phyloP scores from a whole-genome alignment of 1,140 invertebrate genomes.

The Metopolophium dirhodum region DNA sequence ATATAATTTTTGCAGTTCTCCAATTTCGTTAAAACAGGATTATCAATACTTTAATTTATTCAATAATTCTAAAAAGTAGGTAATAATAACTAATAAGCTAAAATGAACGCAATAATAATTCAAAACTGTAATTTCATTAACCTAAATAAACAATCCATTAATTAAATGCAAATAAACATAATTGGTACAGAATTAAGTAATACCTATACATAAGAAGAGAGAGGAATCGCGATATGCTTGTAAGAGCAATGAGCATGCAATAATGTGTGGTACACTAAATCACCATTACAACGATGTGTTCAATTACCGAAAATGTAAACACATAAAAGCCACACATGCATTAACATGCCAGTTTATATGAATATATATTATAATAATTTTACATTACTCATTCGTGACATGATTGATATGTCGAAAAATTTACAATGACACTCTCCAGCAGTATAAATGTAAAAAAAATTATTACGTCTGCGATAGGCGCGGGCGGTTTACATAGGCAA shows the following conservation, averaged over 20 bases:
- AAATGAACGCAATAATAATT: not conserved
- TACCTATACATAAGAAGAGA: not conserved
- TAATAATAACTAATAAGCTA: not conserved
- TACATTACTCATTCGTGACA: not conserved
- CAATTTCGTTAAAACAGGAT: not conserved
- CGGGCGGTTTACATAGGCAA: not conserved
- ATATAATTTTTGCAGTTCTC: not conserved
- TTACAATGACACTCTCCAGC: too few relatives aligned
- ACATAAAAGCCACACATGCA: not conserved
- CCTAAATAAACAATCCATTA: constrained; percentile 3
- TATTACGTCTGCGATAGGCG: not conserved
- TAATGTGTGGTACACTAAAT: not conserved
- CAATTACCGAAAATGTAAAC: constrained; percentile 2
- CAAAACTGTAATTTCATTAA: not conserved
- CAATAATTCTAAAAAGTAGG: not conserved
- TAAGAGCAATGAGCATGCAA: not conserved
- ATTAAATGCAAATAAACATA: not conserved
- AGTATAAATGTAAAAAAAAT: not conserved
- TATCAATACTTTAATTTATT: not conserved
- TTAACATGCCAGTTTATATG: not conserved
- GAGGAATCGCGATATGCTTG: not conserved
- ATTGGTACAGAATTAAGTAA: not conserved
- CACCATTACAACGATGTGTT: not conserved
- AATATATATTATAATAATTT: not conserved
- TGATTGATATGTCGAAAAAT: not conserved